phyloP scores from a whole-genome alignment of 2,797 vertebrate species.

The Mus minutoides region DNA sequence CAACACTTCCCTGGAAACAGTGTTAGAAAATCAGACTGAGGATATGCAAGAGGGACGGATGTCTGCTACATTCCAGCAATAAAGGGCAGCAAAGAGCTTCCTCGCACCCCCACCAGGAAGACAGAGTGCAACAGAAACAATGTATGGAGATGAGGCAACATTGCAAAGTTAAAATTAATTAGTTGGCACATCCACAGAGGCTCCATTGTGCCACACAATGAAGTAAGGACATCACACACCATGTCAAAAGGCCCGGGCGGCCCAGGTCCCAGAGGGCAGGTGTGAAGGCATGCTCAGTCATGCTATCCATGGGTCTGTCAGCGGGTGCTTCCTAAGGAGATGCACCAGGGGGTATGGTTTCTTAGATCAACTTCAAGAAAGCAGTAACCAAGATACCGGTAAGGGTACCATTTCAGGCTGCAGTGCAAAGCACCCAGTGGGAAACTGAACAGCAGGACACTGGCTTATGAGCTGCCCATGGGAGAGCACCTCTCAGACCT shows the following conservation, averaged over 20 bases:
- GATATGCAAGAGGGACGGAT: background rate
- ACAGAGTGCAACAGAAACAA: conserved; percentile 71
- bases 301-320: conserved; percentile 62
- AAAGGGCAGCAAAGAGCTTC: conserved; percentile 60
- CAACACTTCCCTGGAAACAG: background rate
- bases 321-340: background rate
- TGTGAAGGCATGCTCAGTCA: conserved; percentile 73
- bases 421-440: background rate
- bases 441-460: no score
- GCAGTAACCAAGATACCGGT: background rate
- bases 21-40: background rate
- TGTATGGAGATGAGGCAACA: conserved; percentile 67
- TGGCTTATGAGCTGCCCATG: background rate
- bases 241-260: conserved; percentile 85
- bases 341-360: background rate
- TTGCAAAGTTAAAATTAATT: conserved; percentile 87
- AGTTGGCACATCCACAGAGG: conserved; percentile 87
- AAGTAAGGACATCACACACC: conserved; percentile 85
- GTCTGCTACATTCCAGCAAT: conserved; percentile 48
- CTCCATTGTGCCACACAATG: conserved; percentile 82
- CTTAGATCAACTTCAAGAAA: conserved; percentile 30
- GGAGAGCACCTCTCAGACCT: background rate
- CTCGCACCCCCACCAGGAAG: conserved; percentile 39
- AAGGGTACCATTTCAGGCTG: background rate
- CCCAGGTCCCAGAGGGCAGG: conserved; percentile 81